A percentile compares a stretch with the other conserved stretches of the same genome.
Evolutionary conservation across 2,797 vertebrate species (phyloP).

Genomic region (Loris lydekkerianus): DNA sequence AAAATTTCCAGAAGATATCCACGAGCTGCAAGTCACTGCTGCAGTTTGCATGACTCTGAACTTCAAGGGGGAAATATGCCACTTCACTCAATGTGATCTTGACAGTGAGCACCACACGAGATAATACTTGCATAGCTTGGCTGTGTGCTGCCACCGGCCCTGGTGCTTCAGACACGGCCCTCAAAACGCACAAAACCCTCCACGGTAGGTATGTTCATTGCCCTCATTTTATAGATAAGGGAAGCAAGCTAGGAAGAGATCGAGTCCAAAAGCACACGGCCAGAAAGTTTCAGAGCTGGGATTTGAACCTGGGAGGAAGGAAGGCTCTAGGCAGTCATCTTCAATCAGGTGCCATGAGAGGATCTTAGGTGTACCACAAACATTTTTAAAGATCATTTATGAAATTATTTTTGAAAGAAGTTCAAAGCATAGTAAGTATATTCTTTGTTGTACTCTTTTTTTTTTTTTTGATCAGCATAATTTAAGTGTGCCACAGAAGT

Average conservation of each 20-base stretch:
- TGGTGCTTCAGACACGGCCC: accelerated
- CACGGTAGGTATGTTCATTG: background rate
- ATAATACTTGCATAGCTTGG: background rate
- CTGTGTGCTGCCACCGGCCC: background rate
- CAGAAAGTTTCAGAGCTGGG: background rate
- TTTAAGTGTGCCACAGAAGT: too few relatives aligned
- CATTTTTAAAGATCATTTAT: too few relatives aligned
- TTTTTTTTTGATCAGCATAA: too few relatives aligned
- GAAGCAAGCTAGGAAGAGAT: background rate
- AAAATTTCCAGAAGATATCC: background rate
- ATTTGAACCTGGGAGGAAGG: background rate
- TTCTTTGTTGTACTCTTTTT: too few relatives aligned
- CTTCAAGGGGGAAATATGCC: background rate
- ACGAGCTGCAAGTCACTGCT: background rate
- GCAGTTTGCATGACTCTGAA: background rate
- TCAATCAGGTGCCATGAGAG: too few relatives aligned
- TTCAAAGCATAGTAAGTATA: too few relatives aligned
- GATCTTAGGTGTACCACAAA: too few relatives aligned
- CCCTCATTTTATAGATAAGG: background rate
- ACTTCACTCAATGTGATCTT: background rate
- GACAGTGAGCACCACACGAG: background rate
- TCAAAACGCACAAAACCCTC: too few relatives aligned
- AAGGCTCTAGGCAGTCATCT: background rate
- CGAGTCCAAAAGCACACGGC: too few relatives aligned
- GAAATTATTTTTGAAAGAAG: too few relatives aligned